A percentile compares a stretch with the other conserved stretches of the same genome.
Evolutionary conservation across 1,140 invertebrate species (phyloP).

Genomic region (Bombus waltoni): DNA sequence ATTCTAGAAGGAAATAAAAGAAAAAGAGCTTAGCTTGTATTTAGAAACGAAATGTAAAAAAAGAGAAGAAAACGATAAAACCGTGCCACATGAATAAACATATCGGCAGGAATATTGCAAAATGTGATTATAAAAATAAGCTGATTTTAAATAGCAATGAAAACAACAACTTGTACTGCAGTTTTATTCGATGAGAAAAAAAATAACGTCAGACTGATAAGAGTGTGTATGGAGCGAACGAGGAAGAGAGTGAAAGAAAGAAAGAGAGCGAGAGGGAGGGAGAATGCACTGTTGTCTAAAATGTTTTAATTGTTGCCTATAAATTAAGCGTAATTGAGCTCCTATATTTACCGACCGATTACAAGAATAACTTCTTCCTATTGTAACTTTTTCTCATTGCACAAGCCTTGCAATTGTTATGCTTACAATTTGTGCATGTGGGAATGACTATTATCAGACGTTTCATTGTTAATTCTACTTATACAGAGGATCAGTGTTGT

Average conservation of each 20-base stretch:
- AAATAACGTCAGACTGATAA: conserved; percentile 51
- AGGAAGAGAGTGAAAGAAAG: conserved; percentile 20
- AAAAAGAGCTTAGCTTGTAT: conserved; percentile 59
- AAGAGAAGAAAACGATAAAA: conserved; percentile 19
- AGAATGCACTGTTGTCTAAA: conserved; percentile 18
- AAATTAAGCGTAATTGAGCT: conserved; percentile 35
- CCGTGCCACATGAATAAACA: conserved; percentile 67
- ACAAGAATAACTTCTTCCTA: conserved; percentile 55
- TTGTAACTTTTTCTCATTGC: conserved; percentile 52
- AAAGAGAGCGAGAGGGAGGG: conserved; percentile 27
- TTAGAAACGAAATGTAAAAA: conserved; percentile 14
- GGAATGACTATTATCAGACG: neutral
- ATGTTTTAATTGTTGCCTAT: conserved; percentile 54
- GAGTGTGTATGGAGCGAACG: conserved; percentile 44
- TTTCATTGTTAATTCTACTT: conserved; percentile 28
- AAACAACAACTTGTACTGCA: conserved; percentile 50
- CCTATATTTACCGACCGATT: conserved; percentile 46
- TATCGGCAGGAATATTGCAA: conserved; percentile 68
- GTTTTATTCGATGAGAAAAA: conserved; percentile 38
- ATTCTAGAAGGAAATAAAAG: conserved; percentile 37
- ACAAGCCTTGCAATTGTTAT: conserved; percentile 52
- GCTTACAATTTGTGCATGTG: conserved; percentile 47
- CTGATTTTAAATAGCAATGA: conserved; percentile 64
- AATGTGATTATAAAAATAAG: conserved; percentile 69
- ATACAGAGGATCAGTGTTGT: neutral